Base-by-base conservation (phyloP, 2,113 vertebrate genomes). In the Sorex araneus region DNA sequence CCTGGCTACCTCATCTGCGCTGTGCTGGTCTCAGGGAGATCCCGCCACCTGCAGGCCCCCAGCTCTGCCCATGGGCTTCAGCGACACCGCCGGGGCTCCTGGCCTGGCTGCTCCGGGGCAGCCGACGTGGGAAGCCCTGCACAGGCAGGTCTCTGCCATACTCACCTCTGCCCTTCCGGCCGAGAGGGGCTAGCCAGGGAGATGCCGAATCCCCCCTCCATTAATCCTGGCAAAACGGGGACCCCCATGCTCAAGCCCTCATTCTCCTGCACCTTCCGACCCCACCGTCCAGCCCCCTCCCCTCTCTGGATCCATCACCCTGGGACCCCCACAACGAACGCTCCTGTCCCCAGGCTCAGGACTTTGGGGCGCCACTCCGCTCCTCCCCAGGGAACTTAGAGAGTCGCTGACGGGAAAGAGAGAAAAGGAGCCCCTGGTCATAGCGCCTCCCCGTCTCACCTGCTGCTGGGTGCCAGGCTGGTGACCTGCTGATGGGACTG, bases 401-500 rank as follows among this genome's bases (percentile, higher is more conserved):
- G 30, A 25, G 23, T 34, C 73, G 4, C 0, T 36, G 69, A 76
- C 3, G 30, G 76, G 50, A 60, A 32, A 80, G 15, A 63, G 28
- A 71, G 64, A 30, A 30, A 32, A 69, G 11, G 30, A 16, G n/a
- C 9, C 28, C 4, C 8, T 40, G 40, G 40, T 40, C 40, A 40
- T 3, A 40, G 7, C 40, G 40, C 40, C 40, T 40, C 40, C 7
- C 81, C 32, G 1, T 32, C 97, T 97, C 96, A 97, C 97, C 97
- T 98, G 86, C 96, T 95, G 9, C 95, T 23, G n/a, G 97, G 98
- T 12, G 96, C 96, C 36, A 97, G 95, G 95, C 96, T 97, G 27
- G 98, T 98, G 96, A 98, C 98, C 97, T 98, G 98, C 97, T 99
- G 98, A 95, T 99, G 99, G 0, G 98, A 98, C 32, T 98, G 98